These are phyloP conservation scores for Campopleginae sp. DNA, from an alignment of 2,888 invertebrate genomes.

Conservation along the genomic window DNA sequence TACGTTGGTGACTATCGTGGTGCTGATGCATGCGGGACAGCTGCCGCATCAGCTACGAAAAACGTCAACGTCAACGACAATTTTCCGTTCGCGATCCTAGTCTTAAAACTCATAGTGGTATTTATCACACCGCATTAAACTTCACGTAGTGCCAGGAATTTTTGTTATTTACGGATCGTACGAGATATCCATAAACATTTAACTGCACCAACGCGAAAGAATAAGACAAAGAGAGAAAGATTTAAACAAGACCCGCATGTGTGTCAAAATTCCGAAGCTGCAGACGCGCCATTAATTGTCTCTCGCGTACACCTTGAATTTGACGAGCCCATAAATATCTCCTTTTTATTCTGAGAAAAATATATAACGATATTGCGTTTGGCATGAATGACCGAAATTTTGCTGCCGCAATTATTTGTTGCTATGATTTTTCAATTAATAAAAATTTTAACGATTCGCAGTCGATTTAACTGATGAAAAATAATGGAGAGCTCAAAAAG, in stretches of 20 bases:
- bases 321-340: neutral
- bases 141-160: constrained; percentile 46
- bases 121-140: constrained; percentile 52
- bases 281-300: neutral
- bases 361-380: neutral
- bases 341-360: neutral
- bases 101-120: constrained; percentile 16
- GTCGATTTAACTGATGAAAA: neutral
- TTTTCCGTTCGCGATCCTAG: constrained; percentile 39
- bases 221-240: neutral
- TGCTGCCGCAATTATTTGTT: too few species aligned
- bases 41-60: constrained; percentile 61
- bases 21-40: constrained; percentile 69
- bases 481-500: neutral
- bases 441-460: neutral
- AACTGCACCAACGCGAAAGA: neutral
- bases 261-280: constrained; percentile 6
- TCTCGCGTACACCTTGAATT: constrained; percentile 19
- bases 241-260: constrained; percentile 49
- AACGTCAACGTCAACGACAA: constrained; percentile 42
- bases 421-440: neutral
- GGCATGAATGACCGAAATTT: neutral
- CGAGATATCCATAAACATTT: constrained; percentile 61
- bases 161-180: constrained; percentile 55
- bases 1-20: constrained; percentile 29